Base-by-base conservation (phyloP, 2,113 vertebrate genomes). In the Tor tambroides region DNA sequence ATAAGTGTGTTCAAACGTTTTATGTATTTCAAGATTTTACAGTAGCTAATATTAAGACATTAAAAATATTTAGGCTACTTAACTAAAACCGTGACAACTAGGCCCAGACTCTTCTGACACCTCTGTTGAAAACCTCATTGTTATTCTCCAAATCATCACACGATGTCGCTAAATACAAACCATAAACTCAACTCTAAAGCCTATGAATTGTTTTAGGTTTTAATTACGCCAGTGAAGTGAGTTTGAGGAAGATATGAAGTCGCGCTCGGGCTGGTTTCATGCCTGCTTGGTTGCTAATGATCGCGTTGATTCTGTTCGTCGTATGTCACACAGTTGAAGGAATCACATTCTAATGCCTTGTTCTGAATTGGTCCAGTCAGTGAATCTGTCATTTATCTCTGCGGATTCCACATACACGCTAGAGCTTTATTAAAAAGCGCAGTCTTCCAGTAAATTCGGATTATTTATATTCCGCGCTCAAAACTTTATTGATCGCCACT, bases 81-180 rank as follows among this genome's bases (percentile, higher is more conserved):
- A 17, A 71, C 17, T 38, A 23, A 5, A 38, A 41, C 21, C 1
- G 2, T 41, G 35, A 74, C 19, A 23, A 38, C 23, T 46, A 15
- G 5, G 23, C 5, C 41, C 19, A 11, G 1, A 23, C 35, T 72
- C 9, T n/a, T 26, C 32, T 59, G 54, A 23, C 54, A 15, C 5
- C 12, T 65, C 1, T 26, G 1, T 77, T 77, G 12, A 46, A 54
- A 17, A 54, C 6, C 76, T 38, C 32, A 38, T 30, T 72, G 88
- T 46, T 35, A 30, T 90, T 83, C 26, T 19, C 2, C 4, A 6
- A 43, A 4, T 78, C 26, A 84, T 69, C 89, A 46, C 46, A 23
- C 4, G 90, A 81, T 89, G 90, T 89, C 90, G 89, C 89, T 85
- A 91, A 86, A 91, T 81, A 49, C 89, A 88, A 87, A 41, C 71